Conservation (phyloP, 30 jellyfish, hydroid and myxozoan species). For the Cassiopea andromeda region DNA sequence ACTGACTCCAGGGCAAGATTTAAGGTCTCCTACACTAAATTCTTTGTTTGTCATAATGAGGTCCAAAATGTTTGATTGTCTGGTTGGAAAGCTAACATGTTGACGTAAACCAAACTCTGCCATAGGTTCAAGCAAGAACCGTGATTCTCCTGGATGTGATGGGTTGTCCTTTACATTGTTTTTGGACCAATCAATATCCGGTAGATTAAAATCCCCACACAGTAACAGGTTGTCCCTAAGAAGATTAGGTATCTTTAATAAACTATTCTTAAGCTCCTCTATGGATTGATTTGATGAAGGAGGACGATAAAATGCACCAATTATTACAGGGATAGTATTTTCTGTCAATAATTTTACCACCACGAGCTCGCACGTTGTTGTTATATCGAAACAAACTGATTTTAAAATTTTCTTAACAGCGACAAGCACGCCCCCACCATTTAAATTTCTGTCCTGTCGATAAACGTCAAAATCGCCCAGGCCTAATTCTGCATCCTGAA, state of each 20-base stretch:
- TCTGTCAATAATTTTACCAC: conserved; percentile 46
- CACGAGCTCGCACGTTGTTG: conserved; percentile 56
- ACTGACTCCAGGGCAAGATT: conserved; percentile 59
- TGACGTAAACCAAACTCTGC: conserved; percentile 56
- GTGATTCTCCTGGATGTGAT: conserved; percentile 61
- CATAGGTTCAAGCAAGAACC: conserved; percentile 35
- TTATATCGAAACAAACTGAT: conserved; percentile 32
- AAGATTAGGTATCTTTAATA: conserved; percentile 51
- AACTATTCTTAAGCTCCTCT: conserved; percentile 46
- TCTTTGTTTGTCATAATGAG: conserved; percentile 56
- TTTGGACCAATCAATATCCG: conserved; percentile 59
- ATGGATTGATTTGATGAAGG: conserved; percentile 42
- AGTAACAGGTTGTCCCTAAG: conserved; percentile 42
- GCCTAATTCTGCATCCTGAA: conserved; percentile 45
- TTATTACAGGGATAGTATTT: conserved; percentile 55
- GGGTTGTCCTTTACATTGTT: conserved; percentile 33
- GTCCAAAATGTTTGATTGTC: conserved; percentile 40
- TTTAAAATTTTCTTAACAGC: conserved; percentile 45
- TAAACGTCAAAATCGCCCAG: conserved; percentile 19
- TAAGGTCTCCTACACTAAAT: conserved; percentile 57
- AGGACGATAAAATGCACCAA: conserved; percentile 51
- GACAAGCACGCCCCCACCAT: conserved; percentile 55
- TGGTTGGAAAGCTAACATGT: conserved; percentile 51
- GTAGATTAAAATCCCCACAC: conserved; percentile 52
- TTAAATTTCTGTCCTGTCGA: conserved; percentile 50